Evolutionary conservation across 2,113 vertebrate genomes (phyloP).

Genomic region (Pteronura brasiliensis): DNA sequence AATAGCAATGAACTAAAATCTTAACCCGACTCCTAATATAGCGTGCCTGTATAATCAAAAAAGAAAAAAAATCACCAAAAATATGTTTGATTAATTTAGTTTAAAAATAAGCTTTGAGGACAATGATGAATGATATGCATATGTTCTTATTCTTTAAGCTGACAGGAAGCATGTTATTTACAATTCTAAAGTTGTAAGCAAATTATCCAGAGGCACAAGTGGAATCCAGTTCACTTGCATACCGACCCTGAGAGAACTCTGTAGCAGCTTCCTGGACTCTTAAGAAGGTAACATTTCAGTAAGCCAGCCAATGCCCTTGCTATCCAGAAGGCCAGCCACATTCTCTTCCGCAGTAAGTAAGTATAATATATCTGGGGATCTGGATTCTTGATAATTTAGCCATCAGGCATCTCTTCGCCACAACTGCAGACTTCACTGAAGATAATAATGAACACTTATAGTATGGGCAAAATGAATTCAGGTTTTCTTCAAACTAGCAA

Average conservation of each 20-base stretch:
- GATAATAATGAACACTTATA: constrained; percentile 66
- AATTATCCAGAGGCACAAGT: constrained; percentile 59
- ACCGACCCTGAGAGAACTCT: constrained; percentile 70
- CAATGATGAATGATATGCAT: constrained; percentile 52
- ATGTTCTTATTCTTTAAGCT: constrained; percentile 66
- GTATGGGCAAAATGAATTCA: constrained; percentile 59
- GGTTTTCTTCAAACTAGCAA: constrained; percentile 71
- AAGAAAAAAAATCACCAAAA: constrained; percentile 56
- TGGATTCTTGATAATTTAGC: constrained; percentile 80
- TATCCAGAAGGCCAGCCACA: constrained; percentile 73
- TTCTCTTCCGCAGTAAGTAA: constrained; percentile 64
- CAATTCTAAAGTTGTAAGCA: constrained; percentile 66
- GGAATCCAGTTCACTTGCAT: constrained; percentile 74
- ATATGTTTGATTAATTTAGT: constrained; percentile 52
- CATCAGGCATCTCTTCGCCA: constrained; percentile 79
- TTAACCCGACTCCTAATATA: constrained; percentile 64
- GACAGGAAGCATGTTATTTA: constrained; percentile 53
- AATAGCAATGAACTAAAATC: constrained; percentile 68
- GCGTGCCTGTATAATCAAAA: constrained; percentile 55
- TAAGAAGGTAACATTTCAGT: constrained; percentile 71
- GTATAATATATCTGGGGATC: constrained; percentile 70
- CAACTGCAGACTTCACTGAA: constrained; percentile 68
- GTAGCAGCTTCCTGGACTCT: constrained; percentile 66
- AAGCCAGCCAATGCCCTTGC: constrained; percentile 72
- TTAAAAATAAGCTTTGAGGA: constrained; percentile 64